Evolutionary conservation across 2,113 vertebrate species (phyloP).

Genomic region (Noctilio leporinus): DNA sequence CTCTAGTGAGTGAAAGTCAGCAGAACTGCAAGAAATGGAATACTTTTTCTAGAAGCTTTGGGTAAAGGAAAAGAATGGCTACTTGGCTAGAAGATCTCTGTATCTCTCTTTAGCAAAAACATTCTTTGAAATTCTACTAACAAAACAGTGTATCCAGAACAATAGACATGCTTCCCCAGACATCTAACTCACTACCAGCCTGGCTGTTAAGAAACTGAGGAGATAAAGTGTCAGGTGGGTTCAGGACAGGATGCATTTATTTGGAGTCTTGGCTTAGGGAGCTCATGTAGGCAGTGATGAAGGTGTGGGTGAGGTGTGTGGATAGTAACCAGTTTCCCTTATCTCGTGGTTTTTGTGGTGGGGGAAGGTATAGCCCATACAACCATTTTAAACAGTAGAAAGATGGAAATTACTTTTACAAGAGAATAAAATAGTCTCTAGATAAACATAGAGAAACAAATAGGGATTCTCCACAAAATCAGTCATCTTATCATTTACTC

Average conservation of each 20-base stretch:
- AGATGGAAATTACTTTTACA: not conserved
- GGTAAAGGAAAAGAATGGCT: not conserved
- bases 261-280: not conserved
- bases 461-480: not conserved
- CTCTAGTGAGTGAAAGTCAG: not conserved
- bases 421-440: not conserved
- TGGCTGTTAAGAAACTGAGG: not conserved
- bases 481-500: constrained; percentile 64
- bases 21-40: not conserved
- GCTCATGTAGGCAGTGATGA: not conserved
- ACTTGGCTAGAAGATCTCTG: not conserved
- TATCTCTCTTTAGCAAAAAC: not conserved
- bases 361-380: not conserved
- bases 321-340: not conserved
- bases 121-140: not conserved
- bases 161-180: not conserved
- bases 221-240: not conserved
- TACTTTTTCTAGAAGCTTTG: not conserved
- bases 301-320: not conserved
- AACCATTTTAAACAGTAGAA: not conserved
- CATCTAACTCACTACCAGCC: not conserved
- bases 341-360: not conserved
- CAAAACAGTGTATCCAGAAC: not conserved
- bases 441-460: not conserved
- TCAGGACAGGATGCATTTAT: not conserved